A percentile compares a stretch with the other conserved stretches of the same genome.
phyloP scores from a whole-genome alignment of 37 sponge, comb jelly and placozoan species.

The Spongilla lacustris region DNA sequence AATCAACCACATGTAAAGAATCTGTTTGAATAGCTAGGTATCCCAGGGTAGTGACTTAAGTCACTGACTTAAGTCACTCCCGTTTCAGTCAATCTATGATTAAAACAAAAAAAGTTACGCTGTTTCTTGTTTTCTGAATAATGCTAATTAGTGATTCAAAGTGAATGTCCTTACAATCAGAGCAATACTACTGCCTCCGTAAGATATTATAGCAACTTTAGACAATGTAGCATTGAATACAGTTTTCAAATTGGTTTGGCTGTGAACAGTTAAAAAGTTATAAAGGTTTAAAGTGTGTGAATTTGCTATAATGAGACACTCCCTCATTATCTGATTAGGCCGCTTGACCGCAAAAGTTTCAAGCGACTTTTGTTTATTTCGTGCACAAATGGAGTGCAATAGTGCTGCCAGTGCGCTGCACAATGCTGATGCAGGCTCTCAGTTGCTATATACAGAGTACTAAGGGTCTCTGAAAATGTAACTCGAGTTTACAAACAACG shows the following conservation, averaged over 20 bases:
- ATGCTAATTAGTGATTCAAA: not conserved
- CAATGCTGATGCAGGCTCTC: conserved; percentile 1
- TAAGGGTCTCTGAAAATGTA: not conserved
- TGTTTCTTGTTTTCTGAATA: conserved; percentile 1
- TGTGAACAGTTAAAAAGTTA: not conserved
- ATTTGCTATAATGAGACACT: not conserved
- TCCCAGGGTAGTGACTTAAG: no score
- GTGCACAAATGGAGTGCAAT: not conserved
- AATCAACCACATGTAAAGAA: no score
- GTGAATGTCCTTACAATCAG: not conserved
- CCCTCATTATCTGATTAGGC: not conserved
- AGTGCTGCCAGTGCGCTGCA: not conserved
- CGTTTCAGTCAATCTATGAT: no score
- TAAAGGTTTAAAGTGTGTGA: not conserved
- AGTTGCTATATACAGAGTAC: conserved; percentile 1
- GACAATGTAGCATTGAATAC: not conserved
- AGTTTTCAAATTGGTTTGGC: not conserved
- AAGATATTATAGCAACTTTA: not conserved
- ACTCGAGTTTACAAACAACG: not conserved
- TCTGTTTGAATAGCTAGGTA: no score
- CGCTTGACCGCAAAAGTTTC: not conserved
- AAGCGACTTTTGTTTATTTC: not conserved
- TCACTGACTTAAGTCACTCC: no score
- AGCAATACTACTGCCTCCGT: not conserved
- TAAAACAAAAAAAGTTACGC: not conserved